phyloP scores from a whole-genome alignment of 2,888 invertebrate species.

The Nomada fabriciana region DNA sequence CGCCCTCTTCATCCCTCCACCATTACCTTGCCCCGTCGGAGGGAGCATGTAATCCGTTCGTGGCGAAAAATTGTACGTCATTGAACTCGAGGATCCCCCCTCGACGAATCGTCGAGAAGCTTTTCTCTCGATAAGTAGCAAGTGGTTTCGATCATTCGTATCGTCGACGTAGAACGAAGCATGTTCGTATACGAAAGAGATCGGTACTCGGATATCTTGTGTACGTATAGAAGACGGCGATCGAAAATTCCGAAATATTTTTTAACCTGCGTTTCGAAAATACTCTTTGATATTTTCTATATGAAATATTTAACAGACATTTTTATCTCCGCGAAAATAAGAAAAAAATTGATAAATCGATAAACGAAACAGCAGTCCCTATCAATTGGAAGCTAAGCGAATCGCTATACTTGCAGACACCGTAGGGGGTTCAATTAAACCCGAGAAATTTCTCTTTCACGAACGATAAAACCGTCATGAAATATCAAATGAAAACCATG shows the following conservation, averaged over 20 bases:
- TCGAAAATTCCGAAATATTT: too few species aligned
- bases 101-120: not conserved
- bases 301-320: too few species aligned
- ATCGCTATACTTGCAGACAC: not conserved
- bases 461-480: conserved; percentile 37
- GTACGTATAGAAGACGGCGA: too few species aligned
- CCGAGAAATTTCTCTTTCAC: conserved; percentile 10
- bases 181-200: too few species aligned
- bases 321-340: too few species aligned
- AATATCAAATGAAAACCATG: conserved; percentile 28
- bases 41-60: conserved; percentile 5
- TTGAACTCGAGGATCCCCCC: too few species aligned
- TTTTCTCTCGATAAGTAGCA: not conserved
- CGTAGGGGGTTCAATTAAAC: conserved; percentile 26
- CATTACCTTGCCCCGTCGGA: too few species aligned
- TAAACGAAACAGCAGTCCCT: not conserved
- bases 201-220: too few species aligned
- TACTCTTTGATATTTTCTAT: too few species aligned
- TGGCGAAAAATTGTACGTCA: conserved; percentile 33
- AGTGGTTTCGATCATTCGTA: not conserved
- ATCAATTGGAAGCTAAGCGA: not conserved
- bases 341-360: not conserved
- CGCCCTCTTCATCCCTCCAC: not conserved
- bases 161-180: not conserved
- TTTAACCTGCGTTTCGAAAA: too few species aligned